Base-by-base conservation (phyloP, 2,797 vertebrate species). In the Paedocypris micromegethes region DNA sequence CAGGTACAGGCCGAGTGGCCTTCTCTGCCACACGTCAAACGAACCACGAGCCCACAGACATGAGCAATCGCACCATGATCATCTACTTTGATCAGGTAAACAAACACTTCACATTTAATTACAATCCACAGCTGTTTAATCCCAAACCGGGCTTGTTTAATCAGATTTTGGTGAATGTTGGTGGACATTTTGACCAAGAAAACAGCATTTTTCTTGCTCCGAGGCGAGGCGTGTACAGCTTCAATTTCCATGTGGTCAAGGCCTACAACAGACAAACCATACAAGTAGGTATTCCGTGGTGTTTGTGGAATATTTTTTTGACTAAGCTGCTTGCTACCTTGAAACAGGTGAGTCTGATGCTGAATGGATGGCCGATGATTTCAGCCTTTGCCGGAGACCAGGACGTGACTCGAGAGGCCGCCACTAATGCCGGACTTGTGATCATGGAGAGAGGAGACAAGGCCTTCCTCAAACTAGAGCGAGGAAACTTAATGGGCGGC, bases 361-460 rank as follows among this genome's bases (percentile, higher is more conserved):
- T 93, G 75, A 94, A 93, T 3, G 90, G 92, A n/a, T 94, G 92
- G 92, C 87, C 92, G 0, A 91, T 93, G 85, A 87, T 94, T 82
- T 93, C 92, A 1, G 92, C 92, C 39, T 94, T 94, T 3, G 92
- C 92, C 3, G 92, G 92, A 0, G 92, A 94, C 80, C 92, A 92
- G 81, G 92, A 94, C 1, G 92, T 94, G 79, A 93, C 91, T 66
- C 85, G 92, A 46, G 93, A 94, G 82, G 93, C 92, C 0, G 93
- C 92, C 64, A 93, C 91, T 57, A 94, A 93, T 2, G 90, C 91
- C 2, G 92, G 92, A 64, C 85, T 93, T 70, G 87, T 93, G 71
- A 92, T 91, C 52, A 90, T 93, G 90, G 92, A 94, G 80, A 90
- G 91, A 6, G 92, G 92, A 38, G 93, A 94, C 83, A 89, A 93